Percentiles rank a stretch among this genome's conserved stretches.
phyloP scores from a whole-genome alignment of 2,113 vertebrate genomes.

The Connochaetes taurinus region DNA sequence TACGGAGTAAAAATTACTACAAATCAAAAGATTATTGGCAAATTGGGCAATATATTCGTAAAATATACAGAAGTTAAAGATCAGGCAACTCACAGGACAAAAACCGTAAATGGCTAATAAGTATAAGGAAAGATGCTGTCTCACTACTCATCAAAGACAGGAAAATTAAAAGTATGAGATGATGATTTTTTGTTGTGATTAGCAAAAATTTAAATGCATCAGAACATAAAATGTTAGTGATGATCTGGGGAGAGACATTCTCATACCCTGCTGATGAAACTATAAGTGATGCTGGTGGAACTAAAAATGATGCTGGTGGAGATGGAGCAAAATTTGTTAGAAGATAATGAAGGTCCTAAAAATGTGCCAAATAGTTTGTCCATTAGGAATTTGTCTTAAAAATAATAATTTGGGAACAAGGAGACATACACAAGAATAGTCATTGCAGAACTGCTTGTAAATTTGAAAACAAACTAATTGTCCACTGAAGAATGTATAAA shows the following conservation, averaged over 20 bases:
- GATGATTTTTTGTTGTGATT: background rate
- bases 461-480: background rate
- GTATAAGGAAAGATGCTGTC: background rate
- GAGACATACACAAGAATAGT: background rate
- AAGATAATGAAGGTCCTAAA: background rate
- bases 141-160: background rate
- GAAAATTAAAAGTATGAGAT: background rate
- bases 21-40: background rate
- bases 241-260: background rate
- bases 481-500: background rate
- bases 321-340: background rate
- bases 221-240: background rate
- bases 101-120: background rate
- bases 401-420: background rate
- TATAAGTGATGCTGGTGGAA: background rate
- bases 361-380: background rate
- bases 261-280: background rate
- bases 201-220: background rate
- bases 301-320: background rate
- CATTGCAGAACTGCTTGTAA: background rate
- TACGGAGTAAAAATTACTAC: background rate
- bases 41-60: background rate
- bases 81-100: background rate
- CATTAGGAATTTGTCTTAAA: background rate
- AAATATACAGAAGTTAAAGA: background rate